Conservation (phyloP, 2,888 invertebrate genomes). For the Bellardia pandia region DNA sequence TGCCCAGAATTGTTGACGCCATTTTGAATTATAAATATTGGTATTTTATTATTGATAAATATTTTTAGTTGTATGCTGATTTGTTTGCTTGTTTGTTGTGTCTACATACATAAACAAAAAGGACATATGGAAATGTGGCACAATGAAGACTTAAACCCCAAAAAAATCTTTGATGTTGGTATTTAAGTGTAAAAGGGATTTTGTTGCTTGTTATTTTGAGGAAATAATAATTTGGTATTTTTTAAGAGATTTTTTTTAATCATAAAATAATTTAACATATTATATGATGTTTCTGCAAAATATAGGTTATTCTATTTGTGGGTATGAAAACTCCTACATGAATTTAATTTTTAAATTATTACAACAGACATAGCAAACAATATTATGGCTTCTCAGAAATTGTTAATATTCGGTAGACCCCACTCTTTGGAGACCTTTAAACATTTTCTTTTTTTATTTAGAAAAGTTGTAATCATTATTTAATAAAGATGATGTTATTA, state of each 20-base stretch:
- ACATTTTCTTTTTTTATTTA: too few relatives aligned
- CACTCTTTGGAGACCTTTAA: too few relatives aligned
- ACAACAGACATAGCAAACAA: too few relatives aligned
- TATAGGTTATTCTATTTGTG: too few relatives aligned
- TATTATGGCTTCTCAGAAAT: too few relatives aligned
- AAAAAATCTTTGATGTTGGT: background rate
- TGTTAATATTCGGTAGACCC: too few relatives aligned
- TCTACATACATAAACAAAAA: background rate
- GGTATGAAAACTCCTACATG: too few relatives aligned
- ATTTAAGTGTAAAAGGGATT: background rate
- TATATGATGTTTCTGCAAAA: background rate
- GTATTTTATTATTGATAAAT: slow-evolving; percentile 34
- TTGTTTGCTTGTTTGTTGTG: background rate
- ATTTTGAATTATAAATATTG: slow-evolving; percentile 46
- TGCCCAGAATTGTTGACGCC: slow-evolving; percentile 30
- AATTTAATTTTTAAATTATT: too few relatives aligned
- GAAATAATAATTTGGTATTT: background rate
- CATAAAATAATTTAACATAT: background rate
- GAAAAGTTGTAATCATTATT: too few relatives aligned
- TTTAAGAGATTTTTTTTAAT: background rate
- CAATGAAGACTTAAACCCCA: background rate
- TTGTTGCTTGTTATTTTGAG: background rate
- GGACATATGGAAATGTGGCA: background rate
- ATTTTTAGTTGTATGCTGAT: background rate
- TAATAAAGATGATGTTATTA: too few relatives aligned